Conservation (phyloP, 2,797 vertebrate species). For the Bradypodion pumilum region DNA sequence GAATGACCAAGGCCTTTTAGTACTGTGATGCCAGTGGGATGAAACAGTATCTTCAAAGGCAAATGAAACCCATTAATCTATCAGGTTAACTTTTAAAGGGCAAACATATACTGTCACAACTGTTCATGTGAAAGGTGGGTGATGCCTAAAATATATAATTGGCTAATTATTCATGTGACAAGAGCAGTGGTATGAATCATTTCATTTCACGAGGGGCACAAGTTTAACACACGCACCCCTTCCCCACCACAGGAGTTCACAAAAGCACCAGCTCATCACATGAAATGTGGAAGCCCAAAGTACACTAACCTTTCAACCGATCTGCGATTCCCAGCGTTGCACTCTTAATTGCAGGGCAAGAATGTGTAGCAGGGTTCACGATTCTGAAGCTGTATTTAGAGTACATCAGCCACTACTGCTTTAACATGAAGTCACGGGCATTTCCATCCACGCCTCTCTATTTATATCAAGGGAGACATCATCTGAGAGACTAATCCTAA, state of each 20-base stretch:
- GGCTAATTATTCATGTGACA: background rate
- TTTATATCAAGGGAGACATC: conserved; percentile 26
- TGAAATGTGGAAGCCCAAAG: background rate
- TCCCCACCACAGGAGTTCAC: background rate
- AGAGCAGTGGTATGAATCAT: no score
- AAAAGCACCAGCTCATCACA: background rate
- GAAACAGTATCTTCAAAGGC: background rate
- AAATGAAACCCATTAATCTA: background rate
- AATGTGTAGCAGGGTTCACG: conserved; percentile 23
- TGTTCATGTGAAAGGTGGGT: background rate
- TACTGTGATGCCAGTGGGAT: background rate
- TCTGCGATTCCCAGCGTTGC: background rate
- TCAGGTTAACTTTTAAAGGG: background rate
- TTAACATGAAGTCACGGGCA: background rate
- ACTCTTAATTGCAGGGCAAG: conserved; percentile 8
- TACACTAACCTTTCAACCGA: background rate
- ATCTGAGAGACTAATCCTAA: background rate
- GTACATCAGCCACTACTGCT: conserved; percentile 32
- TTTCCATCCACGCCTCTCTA: conserved; percentile 7
- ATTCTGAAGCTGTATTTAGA: conserved; percentile 44
- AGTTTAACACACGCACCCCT: no score
- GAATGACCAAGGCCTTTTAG: no score
- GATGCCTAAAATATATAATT: background rate
- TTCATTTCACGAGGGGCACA: background rate
- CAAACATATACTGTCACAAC: background rate